Percentiles rank a stretch among this genome's conserved stretches.
phyloP scores from a whole-genome alignment of 2,113 vertebrate genomes.

The Mirza zaza region DNA sequence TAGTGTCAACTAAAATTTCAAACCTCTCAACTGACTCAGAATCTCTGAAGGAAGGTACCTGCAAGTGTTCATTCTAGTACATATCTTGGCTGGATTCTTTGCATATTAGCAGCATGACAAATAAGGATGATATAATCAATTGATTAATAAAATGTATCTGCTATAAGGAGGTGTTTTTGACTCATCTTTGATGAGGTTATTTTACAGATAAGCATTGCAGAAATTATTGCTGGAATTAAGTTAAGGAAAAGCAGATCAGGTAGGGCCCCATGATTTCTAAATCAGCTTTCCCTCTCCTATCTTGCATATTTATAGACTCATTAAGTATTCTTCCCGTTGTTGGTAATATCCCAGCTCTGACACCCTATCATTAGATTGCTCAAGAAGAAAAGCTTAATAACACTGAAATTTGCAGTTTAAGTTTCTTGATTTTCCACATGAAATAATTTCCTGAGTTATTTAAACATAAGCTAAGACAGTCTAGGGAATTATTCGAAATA shows the following conservation, averaged over 20 bases:
- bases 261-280: not conserved
- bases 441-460: conserved; percentile 63
- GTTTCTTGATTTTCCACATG: conserved; percentile 62
- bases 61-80: accelerated
- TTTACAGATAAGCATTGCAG: not conserved
- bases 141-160: not conserved
- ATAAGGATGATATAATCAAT: not conserved
- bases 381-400: conserved; percentile 63
- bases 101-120: not conserved
- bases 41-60: not conserved
- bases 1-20: not conserved
- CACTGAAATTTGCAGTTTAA: conserved; percentile 54
- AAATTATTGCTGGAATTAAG: not conserved
- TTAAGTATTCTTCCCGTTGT: not conserved
- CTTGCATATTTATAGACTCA: not conserved
- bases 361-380: conserved; percentile 42
- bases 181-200: not conserved
- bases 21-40: not conserved
- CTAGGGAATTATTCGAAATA: conserved; percentile 76
- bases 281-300: not conserved
- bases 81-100: not conserved
- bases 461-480: conserved; percentile 64
- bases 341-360: not conserved
- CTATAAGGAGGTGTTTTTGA: not conserved
- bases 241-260: not conserved